Conservation (phyloP, 2,113 vertebrate species). For the Phyllostomus discolor region DNA sequence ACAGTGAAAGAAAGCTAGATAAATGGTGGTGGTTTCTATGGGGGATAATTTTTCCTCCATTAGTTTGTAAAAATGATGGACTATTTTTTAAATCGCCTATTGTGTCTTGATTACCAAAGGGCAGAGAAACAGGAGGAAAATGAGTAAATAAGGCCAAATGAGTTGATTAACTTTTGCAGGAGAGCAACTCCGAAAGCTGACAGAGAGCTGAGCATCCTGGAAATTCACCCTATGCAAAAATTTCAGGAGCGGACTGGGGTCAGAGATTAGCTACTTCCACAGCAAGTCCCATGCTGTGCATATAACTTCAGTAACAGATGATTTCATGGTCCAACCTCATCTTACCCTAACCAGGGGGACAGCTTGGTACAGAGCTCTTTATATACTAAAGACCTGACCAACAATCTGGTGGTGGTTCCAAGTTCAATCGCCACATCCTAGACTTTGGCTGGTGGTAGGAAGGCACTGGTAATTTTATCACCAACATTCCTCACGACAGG, state of each 20-base stretch:
- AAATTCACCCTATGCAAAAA: not conserved
- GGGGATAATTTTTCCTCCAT: conserved; percentile 10
- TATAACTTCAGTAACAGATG: not conserved
- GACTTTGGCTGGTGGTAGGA: not conserved
- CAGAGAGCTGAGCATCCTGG: not conserved
- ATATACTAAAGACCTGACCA: not conserved
- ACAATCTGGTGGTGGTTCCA: not conserved
- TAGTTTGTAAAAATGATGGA: conserved; percentile 54
- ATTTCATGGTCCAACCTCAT: not conserved
- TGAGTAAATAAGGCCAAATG: conserved; percentile 41
- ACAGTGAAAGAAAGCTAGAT: conserved; percentile 63
- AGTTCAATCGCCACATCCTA: not conserved
- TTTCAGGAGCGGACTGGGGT: not conserved
- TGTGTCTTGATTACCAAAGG: conserved; percentile 65
- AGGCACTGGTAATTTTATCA: not conserved
- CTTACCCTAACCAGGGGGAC: not conserved
- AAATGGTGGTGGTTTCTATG: conserved; percentile 55
- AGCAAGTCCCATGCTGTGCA: not conserved
- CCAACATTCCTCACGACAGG: not conserved
- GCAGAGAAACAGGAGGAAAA: conserved; percentile 51
- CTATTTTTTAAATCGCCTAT: conserved; percentile 57
- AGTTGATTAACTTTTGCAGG: conserved; percentile 45
- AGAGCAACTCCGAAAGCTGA: conserved; percentile 33
- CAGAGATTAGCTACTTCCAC: not conserved
- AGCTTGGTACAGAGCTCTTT: not conserved